Conservation (phyloP, 2,113 vertebrate genomes). For the Peromyscus leucopus region DNA sequence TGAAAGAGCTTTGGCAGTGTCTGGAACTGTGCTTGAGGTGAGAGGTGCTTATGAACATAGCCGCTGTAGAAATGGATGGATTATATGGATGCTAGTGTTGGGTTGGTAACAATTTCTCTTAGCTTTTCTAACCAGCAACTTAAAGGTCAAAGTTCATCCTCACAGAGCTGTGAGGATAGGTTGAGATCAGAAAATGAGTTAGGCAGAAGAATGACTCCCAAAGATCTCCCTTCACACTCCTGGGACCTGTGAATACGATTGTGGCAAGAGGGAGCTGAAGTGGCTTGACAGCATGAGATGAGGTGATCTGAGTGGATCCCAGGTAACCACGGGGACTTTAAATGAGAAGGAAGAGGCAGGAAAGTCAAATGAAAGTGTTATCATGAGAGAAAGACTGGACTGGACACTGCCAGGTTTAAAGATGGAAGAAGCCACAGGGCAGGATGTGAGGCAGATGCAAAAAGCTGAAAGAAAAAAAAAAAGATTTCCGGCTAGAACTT, state of each 20-base stretch:
- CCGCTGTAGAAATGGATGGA: background rate
- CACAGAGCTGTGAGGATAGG: background rate
- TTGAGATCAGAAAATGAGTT: background rate
- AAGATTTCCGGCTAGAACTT: background rate
- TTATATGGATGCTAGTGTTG: background rate
- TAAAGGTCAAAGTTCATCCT: background rate
- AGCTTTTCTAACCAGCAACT: background rate
- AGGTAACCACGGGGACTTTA: background rate
- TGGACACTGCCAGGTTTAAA: background rate
- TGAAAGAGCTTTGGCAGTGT: background rate
- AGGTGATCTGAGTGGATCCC: background rate
- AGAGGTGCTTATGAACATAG: background rate
- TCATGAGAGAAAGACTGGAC: background rate
- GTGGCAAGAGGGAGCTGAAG: background rate
- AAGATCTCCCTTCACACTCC: background rate
- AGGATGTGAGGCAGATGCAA: too few relatives aligned
- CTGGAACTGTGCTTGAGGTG: background rate
- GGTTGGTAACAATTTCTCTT: background rate
- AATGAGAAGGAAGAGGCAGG: background rate
- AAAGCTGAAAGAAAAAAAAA: background rate
- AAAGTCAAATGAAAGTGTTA: background rate
- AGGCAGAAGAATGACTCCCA: background rate
- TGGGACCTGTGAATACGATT: background rate
- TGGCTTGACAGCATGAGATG: background rate
- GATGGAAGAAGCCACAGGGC: background rate